Base-by-base conservation (phyloP, 1,140 invertebrate genomes). In the Drosophila ironensis region DNA sequence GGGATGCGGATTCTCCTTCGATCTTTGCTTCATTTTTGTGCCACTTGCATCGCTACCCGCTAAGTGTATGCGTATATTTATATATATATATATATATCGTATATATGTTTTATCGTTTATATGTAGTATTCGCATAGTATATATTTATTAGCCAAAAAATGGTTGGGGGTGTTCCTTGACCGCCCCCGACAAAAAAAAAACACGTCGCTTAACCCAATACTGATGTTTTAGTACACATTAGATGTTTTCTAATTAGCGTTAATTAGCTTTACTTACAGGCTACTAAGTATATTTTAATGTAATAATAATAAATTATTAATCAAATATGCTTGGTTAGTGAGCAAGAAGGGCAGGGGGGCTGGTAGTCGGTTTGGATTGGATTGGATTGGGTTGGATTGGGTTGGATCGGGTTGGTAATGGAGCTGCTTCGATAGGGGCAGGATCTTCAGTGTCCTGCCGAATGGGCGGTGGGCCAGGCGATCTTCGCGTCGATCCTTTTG, bases 401-500 rank as follows among this genome's bases (percentile, higher is more conserved):
- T n/a, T n/a, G 9, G 20, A 37, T 44, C 12, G 45, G 16, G 5
- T 19, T 4, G 12, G 1, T 16, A 9, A 16, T 11, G 11, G 9
- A 1, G 20, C 28, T 14, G 16, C 12, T 4, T 7, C 7, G 24
- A 6, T 12, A 6, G 37, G 12, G 24, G 5, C 19, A 35, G 22
- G 6, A 3, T 14, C 6, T 28, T 75, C 54, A 75, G 25, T 82
- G 66, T 14, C 57, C 56, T 8, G 54, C 46, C 40, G 64, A 68
- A 37, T 75, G 74, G 1, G 81, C 66, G 28, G 88, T 95, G 3
- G 98, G 97, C 97, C 97, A 99, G 38, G 97, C 97, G 73, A 99
- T 98, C 92, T 98, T 98, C 9, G 97, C 97, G 88, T 98, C 97
- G 80, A 96, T 96, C 38, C 97, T 92, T 91, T 98, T 98, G 91